Base-by-base conservation (phyloP, 2,797 vertebrate species). In the Gallinago stenura region DNA sequence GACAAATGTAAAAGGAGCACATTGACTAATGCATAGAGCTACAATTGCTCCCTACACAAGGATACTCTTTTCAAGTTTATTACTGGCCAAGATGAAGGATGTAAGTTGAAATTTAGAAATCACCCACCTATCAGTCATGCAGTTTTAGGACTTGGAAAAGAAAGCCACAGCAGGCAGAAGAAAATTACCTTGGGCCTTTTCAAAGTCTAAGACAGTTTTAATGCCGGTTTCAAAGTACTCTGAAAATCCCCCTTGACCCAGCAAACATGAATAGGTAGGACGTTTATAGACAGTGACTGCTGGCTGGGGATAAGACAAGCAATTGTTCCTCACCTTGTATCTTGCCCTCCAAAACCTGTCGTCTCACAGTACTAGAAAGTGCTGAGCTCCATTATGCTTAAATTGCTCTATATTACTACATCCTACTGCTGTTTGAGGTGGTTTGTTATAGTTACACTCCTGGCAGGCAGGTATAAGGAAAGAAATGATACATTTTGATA, bases 371-470 rank as follows among this genome's bases (percentile, higher is more conserved):
- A 84, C 31, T 80, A 80, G 46, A 93, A 92, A 93, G 64, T 57
- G 62, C 72, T 65, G 76, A 94, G 85, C 72, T 94, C 78, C 78
- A 92, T 95, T 94, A 94, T 66, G 45, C 53, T 94, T 92, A 95
- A 95, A 97, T 95, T 96, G 90, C 25, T 76, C 60, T 73, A 6
- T 76, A 93, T 95, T 93, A 65, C 89, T 70, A 78, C 75, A 77
- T 94, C 37, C 48, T 64, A 54, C 58, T 84, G 85, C 70, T 87
- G 62, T 95, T 71, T 51, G 83, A 89, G 65, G 66, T 77, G 90
- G 51, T 96, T 97, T 97, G 76, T 94, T 94, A 94, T 46, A 96
- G 60, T 96, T 95, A 92, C 62, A 39, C 68, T 88, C 57, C 79
- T 72, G 81, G 14, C 66, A 83, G 72, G 84, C 28, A 94, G 28